Conservation (phyloP, 1,140 invertebrate genomes). For the Xylocopa sonorina region DNA sequence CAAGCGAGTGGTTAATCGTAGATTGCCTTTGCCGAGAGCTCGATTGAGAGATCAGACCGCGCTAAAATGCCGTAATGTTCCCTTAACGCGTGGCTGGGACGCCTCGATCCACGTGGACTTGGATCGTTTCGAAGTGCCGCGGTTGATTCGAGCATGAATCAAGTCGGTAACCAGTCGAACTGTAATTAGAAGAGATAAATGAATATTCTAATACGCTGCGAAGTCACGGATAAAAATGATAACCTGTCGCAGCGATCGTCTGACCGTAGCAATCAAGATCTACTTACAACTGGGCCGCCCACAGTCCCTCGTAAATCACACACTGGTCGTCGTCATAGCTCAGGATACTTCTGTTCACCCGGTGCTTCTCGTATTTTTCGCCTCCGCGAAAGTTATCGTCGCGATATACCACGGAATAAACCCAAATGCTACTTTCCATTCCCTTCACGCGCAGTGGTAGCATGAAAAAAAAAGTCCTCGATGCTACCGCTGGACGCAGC, state of each 20-base stretch:
- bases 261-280: neutral
- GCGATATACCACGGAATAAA: too few relatives aligned
- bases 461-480: neutral
- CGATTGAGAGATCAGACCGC: neutral
- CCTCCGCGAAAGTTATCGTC: too few relatives aligned
- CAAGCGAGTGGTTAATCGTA: neutral
- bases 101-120: too few relatives aligned
- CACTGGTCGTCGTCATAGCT: neutral
- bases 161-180: too few relatives aligned
- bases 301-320: conserved; percentile 16
- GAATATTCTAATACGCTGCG: too few relatives aligned
- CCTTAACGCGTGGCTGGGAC: neutral
- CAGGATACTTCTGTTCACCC: conserved; percentile 7
- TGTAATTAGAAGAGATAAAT: too few relatives aligned
- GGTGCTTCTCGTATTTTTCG: conserved; percentile 1
- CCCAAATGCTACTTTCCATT: neutral
- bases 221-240: too few relatives aligned
- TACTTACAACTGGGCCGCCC: neutral
- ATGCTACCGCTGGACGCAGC: conserved; percentile 28
- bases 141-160: too few relatives aligned
- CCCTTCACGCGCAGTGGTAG: neutral
- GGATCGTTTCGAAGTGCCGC: too few relatives aligned
- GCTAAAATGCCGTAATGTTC: conserved; percentile 4
- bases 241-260: neutral
- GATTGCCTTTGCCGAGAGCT: neutral